phyloP scores from a whole-genome alignment of 1,140 invertebrate genomes.

The Phenacoccus solenopsis region DNA sequence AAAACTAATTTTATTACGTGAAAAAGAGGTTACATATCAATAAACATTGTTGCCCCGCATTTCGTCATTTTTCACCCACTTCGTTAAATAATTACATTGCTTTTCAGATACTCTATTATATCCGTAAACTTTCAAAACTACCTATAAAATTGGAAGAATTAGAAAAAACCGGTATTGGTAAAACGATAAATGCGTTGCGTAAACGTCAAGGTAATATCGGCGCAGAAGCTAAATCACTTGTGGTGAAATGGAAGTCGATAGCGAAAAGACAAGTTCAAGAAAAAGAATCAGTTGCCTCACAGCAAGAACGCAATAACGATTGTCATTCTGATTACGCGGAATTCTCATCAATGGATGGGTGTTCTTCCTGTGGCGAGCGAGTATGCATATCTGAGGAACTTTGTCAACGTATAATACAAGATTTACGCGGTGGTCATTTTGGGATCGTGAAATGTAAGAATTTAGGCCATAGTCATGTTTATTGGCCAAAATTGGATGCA shows the following conservation, averaged over 20 bases:
- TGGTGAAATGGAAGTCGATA: constrained; percentile 83
- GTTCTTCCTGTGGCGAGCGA: too few species aligned
- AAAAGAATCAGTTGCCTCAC: constrained; percentile 20
- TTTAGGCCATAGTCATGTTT: too few species aligned
- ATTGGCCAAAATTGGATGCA: too few species aligned
- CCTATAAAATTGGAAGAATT: constrained; percentile 44
- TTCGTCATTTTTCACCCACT: neutral
- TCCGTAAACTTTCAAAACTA: constrained; percentile 42
- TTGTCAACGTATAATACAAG: too few species aligned
- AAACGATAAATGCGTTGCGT: constrained; percentile 69
- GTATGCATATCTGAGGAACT: too few species aligned
- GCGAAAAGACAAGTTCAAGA: constrained; percentile 36
- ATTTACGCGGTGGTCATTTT: too few species aligned
- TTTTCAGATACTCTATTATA: constrained; percentile 59
- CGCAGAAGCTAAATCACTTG: constrained; percentile 56
- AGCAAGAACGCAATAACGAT: constrained; percentile 19
- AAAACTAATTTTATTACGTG: neutral
- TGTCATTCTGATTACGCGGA: constrained; percentile 24
- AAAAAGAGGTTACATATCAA: neutral
- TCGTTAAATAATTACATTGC: neutral
- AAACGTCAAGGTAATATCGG: constrained; percentile 69
- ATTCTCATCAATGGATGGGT: too few species aligned
- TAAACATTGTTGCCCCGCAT: neutral
- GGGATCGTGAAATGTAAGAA: too few species aligned
- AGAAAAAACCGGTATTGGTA: constrained; percentile 74